A percentile compares a stretch with the other conserved stretches of the same genome.
Conservation (phyloP, 1,140 invertebrate species). For the Panagrolaimus sp. region DNA sequence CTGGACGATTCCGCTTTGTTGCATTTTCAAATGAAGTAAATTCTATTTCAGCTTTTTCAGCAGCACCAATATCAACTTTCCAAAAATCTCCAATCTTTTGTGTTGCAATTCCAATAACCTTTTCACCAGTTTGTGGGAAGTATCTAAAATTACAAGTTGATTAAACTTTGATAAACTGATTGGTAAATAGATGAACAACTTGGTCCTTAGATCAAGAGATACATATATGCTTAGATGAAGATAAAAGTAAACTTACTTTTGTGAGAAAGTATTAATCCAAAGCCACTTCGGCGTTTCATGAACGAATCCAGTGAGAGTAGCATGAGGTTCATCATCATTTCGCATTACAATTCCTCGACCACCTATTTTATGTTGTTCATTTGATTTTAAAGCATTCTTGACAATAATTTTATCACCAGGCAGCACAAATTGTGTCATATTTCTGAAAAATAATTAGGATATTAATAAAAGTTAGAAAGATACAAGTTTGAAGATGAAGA, state of each 20-base stretch:
- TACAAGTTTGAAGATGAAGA: neutral
- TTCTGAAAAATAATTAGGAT: neutral
- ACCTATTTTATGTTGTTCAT: neutral
- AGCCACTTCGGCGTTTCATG: neutral
- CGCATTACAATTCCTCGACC: conserved; percentile 4
- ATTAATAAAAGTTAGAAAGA: neutral
- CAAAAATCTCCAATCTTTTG: neutral
- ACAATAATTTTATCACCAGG: conserved; percentile 1
- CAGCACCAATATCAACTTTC: conserved; percentile 47
- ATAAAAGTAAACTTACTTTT: neutral
- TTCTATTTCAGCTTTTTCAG: conserved; percentile 76
- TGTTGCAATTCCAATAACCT: conserved; percentile 13
- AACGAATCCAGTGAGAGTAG: neutral
- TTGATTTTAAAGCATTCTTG: neutral
- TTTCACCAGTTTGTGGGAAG: conserved; percentile 7
- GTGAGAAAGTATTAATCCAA: neutral
- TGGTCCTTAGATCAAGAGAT: too few species aligned
- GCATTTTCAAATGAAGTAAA: conserved; percentile 82
- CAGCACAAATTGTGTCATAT: conserved; percentile 9
- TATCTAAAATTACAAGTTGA: neutral
- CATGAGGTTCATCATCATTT: neutral
- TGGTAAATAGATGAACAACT: too few species aligned
- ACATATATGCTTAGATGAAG: too few species aligned
- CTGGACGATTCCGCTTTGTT: conserved; percentile 85
- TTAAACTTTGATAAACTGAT: neutral